A percentile compares a stretch with the other conserved stretches of the same genome.
Conservation (phyloP, 2,113 vertebrate species). For the Apeltes quadracus region DNA sequence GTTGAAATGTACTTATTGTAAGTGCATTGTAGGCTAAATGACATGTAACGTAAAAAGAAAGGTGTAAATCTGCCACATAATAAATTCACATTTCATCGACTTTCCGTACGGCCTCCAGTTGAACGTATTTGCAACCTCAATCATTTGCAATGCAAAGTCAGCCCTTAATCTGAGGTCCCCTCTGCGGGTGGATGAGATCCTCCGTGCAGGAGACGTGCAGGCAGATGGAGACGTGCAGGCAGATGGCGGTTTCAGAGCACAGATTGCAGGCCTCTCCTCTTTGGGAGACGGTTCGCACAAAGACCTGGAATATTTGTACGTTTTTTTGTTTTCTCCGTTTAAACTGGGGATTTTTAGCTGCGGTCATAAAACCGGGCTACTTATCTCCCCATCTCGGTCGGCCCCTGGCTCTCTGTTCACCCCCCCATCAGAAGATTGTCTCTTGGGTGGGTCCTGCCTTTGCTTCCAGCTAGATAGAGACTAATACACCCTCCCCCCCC, state of each 20-base stretch:
- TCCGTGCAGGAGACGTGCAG: too few relatives aligned
- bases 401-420: background rate
- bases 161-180: slow-evolving; percentile 57
- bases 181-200: slow-evolving; percentile 40
- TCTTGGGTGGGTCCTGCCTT: slow-evolving; percentile 32
- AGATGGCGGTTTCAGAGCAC: slow-evolving; percentile 65
- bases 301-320: slow-evolving; percentile 9
- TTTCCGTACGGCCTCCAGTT: slow-evolving; percentile 16
- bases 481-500: slow-evolving; percentile 30
- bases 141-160: slow-evolving; percentile 69
- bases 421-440: slow-evolving; percentile 20
- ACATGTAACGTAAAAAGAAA: too few relatives aligned
- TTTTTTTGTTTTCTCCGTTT: slow-evolving; percentile 4
- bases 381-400: background rate
- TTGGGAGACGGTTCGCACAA: slow-evolving; percentile 20
- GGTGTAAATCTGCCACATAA: too few relatives aligned
- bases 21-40: too few relatives aligned
- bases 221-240: too few relatives aligned
- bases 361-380: background rate
- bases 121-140: slow-evolving; percentile 38
- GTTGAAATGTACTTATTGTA: too few relatives aligned
- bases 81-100: slow-evolving; percentile 27
- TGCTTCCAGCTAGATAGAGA: slow-evolving; percentile 41
- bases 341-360: slow-evolving; percentile 4
- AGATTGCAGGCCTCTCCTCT: slow-evolving; percentile 22